phyloP scores from a whole-genome alignment of 2,797 vertebrate genomes.

The Notolepis coatsorum region DNA sequence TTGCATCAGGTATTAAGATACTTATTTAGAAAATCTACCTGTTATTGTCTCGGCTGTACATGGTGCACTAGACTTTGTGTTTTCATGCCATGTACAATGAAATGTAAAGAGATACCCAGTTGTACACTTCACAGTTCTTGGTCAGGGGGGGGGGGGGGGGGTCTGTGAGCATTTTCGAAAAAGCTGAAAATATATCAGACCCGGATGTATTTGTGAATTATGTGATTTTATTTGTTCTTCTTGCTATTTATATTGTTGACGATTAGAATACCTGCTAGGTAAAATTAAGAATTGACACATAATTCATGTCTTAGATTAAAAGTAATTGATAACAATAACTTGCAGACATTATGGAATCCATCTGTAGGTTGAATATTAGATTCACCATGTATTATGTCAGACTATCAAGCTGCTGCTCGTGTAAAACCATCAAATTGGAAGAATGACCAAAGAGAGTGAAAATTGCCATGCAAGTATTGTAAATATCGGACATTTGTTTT shows the following conservation, averaged over 20 bases:
- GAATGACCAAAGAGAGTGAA: conserved; percentile 84
- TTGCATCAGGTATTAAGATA: conserved; percentile 46
- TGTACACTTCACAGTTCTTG: conserved; percentile 68
- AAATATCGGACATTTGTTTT: conserved; percentile 84
- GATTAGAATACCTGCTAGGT: conserved; percentile 59
- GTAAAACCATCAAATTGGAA: conserved; percentile 76
- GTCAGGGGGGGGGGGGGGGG: conserved; percentile 45
- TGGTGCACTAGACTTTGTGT: conserved; percentile 72
- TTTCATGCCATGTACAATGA: conserved; percentile 71
- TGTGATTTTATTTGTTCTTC: conserved; percentile 67
- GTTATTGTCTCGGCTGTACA: conserved; percentile 63
- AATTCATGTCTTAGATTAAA: conserved; percentile 53
- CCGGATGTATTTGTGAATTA: conserved; percentile 71
- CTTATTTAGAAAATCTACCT: conserved; percentile 66
- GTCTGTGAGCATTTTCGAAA: conserved; percentile 52
- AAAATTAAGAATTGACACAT: conserved; percentile 48
- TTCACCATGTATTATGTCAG: conserved; percentile 69
- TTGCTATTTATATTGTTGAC: conserved; percentile 81
- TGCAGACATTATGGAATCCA: conserved; percentile 58
- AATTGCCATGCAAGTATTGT: conserved; percentile 84
- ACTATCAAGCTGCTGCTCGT: conserved; percentile 63
- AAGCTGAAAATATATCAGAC: conserved; percentile 63
- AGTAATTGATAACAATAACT: conserved; percentile 62
- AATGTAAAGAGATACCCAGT: conserved; percentile 55
- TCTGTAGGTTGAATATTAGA: conserved; percentile 64